These are phyloP conservation scores for Syrphus vitripennis DNA, from an alignment of 2,888 invertebrate species.

Conservation along the genomic window DNA sequence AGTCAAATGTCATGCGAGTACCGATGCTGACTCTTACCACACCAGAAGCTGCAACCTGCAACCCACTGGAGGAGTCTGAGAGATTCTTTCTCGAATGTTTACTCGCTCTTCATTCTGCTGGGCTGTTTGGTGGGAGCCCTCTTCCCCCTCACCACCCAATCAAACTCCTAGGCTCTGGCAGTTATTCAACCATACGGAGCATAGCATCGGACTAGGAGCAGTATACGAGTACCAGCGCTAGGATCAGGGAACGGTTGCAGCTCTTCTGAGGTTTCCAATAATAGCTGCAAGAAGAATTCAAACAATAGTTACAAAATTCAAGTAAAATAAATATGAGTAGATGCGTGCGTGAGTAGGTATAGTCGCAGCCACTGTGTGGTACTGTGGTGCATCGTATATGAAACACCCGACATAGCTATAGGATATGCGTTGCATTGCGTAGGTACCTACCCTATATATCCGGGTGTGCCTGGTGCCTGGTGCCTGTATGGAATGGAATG, in stretches of 20 bases:
- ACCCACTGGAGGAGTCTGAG: constrained; percentile 42
- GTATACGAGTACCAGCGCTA: neutral
- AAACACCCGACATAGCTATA: neutral
- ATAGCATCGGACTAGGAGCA: constrained; percentile 1
- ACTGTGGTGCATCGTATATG: constrained; percentile 29
- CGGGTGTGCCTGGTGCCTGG: neutral
- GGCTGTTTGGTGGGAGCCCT: constrained; percentile 7
- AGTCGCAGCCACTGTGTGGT: constrained; percentile 54
- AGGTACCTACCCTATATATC: neutral
- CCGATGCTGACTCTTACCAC: constrained; percentile 38
- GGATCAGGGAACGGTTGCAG: constrained; percentile 42
- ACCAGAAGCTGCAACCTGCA: constrained; percentile 3
- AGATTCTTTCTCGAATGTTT: constrained; percentile 70
- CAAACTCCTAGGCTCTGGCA: constrained; percentile 25
- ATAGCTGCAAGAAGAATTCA: constrained; percentile 71
- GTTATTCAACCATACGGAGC: constrained; percentile 61
- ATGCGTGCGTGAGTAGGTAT: constrained; percentile 68
- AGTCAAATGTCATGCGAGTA: constrained; percentile 66
- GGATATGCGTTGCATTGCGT: neutral
- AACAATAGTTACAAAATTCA: constrained; percentile 72
- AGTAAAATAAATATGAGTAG: constrained; percentile 72
- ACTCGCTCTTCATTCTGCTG: constrained; percentile 52
- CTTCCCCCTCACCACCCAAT: neutral
- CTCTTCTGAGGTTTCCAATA: constrained; percentile 72
- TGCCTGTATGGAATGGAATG: neutral